A percentile compares a stretch with the other conserved stretches of the same genome.
Conservation (phyloP, 1,140 invertebrate genomes). For the Ditylenchus dipsaci region DNA sequence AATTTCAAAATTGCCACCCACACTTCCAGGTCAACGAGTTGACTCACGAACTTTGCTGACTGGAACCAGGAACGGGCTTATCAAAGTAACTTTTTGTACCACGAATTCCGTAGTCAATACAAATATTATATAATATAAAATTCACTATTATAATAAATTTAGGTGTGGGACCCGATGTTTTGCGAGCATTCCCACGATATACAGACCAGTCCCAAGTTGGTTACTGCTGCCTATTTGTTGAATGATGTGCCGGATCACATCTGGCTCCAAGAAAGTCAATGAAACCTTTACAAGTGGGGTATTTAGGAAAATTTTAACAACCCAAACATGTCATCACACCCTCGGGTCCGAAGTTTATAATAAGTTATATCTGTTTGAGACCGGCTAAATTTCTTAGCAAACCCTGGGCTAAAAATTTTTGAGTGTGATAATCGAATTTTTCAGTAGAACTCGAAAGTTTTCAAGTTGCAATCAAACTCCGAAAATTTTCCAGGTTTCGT, state of each 20-base stretch:
- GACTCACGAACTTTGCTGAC: constrained; percentile 50
- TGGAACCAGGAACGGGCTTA: constrained; percentile 43
- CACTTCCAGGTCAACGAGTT: constrained; percentile 25
- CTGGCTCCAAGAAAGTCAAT: constrained; percentile 25
- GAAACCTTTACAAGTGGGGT: constrained; percentile 49
- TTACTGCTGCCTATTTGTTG: constrained; percentile 47
- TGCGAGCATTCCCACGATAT: constrained; percentile 38
- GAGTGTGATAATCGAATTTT: no score
- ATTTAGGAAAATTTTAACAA: constrained; percentile 2
- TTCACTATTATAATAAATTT: no score
- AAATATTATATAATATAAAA: no score
- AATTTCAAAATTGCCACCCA: no score
- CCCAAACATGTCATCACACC: no score
- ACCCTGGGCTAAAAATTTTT: no score
- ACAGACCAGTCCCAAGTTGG: constrained; percentile 29
- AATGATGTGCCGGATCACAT: constrained; percentile 41
- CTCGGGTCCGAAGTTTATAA: no score
- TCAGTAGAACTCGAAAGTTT: no score
- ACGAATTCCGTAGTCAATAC: no score
- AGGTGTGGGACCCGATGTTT: constrained; percentile 50
- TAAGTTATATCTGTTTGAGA: no score
- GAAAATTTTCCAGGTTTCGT: no score
- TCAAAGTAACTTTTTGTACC: constrained; percentile 33
- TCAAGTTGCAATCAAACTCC: no score
- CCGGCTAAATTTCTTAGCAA: background rate